phyloP scores from a whole-genome alignment of 2,113 vertebrate species.

The Cebidichthys violaceus region DNA sequence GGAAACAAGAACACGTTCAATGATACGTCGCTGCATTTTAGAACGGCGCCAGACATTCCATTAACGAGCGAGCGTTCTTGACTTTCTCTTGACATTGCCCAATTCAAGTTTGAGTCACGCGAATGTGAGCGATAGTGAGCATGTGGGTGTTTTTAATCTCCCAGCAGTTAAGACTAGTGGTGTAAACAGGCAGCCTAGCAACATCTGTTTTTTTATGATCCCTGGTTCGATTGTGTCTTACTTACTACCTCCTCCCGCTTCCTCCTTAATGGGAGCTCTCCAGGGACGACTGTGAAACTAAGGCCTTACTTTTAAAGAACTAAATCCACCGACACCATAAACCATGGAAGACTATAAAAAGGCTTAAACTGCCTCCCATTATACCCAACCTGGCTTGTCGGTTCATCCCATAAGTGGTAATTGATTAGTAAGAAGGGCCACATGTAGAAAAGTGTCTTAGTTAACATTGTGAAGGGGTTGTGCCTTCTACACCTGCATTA shows the following conservation, averaged over 20 bases:
- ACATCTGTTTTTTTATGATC: slow-evolving; percentile 71
- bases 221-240: slow-evolving; percentile 50
- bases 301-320: slow-evolving; percentile 29
- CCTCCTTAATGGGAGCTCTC: slow-evolving; percentile 48
- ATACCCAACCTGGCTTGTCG: slow-evolving; percentile 20
- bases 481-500: slow-evolving; percentile 32
- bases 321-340: neutral
- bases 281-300: slow-evolving; percentile 26
- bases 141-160: slow-evolving; percentile 58
- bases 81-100: slow-evolving; percentile 74
- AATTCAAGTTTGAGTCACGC: slow-evolving; percentile 56
- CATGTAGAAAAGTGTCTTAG: slow-evolving; percentile 12
- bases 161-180: slow-evolving; percentile 55
- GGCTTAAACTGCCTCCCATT: slow-evolving; percentile 25
- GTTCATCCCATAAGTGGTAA: slow-evolving; percentile 22
- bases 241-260: slow-evolving; percentile 33
- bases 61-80: slow-evolving; percentile 66
- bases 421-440: slow-evolving; percentile 12
- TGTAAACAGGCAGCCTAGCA: slow-evolving; percentile 60
- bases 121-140: slow-evolving; percentile 56
- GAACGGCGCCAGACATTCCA: slow-evolving; percentile 37
- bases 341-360: slow-evolving; percentile 35
- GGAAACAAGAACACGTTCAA: slow-evolving; percentile 14
- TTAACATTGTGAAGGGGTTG: slow-evolving; percentile 20
- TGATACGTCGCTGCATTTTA: slow-evolving; percentile 29